A percentile compares a stretch with the other conserved stretches of the same genome.
These are phyloP conservation scores for Sminthurides bifidus DNA, from an alignment of 1,140 invertebrate species.

Conservation along the genomic window DNA sequence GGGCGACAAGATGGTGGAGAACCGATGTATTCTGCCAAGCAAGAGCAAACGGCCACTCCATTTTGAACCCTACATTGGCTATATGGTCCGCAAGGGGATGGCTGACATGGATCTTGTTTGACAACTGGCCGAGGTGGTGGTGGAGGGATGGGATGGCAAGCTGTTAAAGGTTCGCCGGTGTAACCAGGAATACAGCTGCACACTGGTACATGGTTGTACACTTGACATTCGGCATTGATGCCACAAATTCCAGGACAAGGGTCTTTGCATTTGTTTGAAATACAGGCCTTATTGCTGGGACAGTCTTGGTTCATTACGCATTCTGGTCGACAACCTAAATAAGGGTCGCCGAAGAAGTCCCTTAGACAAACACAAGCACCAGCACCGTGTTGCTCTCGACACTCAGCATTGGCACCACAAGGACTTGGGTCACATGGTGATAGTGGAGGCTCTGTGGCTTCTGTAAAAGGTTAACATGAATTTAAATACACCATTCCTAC, in stretches of 20 bases:
- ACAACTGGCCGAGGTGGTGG: conserved; percentile 42
- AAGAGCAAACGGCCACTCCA: conserved; percentile 63
- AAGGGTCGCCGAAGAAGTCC: conserved; percentile 62
- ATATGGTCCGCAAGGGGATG: conserved; percentile 63
- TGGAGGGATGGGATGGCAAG: conserved; percentile 20
- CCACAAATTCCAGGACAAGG: conserved; percentile 39
- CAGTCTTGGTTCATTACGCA: conserved; percentile 55
- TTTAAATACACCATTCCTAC: too few relatives aligned
- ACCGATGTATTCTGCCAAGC: conserved; percentile 60
- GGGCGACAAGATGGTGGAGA: conserved; percentile 47
- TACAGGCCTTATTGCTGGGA: conserved; percentile 48
- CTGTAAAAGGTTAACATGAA: too few relatives aligned
- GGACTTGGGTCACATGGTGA: conserved; percentile 51
- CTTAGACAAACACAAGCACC: conserved; percentile 45
- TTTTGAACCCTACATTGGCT: conserved; percentile 74
- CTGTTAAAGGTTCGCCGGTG: conserved; percentile 35
- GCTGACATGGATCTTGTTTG: conserved; percentile 59
- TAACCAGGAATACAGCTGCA: conserved; percentile 34
- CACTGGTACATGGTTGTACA: conserved; percentile 34
- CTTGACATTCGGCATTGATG: conserved; percentile 34
- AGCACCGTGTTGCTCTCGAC: conserved; percentile 12
- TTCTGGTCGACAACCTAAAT: conserved; percentile 50
- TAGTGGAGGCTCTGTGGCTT: conserved; percentile 36
- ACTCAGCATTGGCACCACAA: conserved; percentile 42
- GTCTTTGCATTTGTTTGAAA: conserved; percentile 35